Evolutionary conservation across 1,140 invertebrate species (phyloP).

Genomic region (Nebria ingens): DNA sequence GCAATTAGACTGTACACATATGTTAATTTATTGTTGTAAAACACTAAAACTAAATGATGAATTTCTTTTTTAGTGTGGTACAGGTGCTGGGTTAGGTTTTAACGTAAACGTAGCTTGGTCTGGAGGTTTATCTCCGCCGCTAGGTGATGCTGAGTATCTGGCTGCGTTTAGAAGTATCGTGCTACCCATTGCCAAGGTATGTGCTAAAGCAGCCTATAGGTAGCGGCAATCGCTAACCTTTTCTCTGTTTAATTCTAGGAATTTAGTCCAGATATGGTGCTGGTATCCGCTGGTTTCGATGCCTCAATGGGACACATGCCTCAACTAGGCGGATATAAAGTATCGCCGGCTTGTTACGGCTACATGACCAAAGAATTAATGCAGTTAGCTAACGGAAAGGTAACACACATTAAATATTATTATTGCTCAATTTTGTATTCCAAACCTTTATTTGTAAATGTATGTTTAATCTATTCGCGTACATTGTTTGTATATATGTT

Average conservation of each 20-base stretch:
- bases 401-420: slow-evolving; percentile 28
- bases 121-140: slow-evolving; percentile 79
- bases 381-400: slow-evolving; percentile 78
- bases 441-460: slow-evolving; percentile 12
- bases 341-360: slow-evolving; percentile 94
- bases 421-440: slow-evolving; percentile 3
- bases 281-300: slow-evolving; percentile 97
- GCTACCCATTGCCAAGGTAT: slow-evolving; percentile 78
- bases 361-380: slow-evolving; percentile 92
- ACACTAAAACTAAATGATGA: too few species aligned
- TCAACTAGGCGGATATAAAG: slow-evolving; percentile 88
- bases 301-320: slow-evolving; percentile 87
- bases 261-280: slow-evolving; percentile 88
- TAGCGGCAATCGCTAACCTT: too few species aligned
- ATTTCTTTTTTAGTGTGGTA: slow-evolving; percentile 53
- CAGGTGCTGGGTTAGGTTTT: slow-evolving; percentile 83
- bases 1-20: too few species aligned
- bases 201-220: too few species aligned
- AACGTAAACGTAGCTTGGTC: slow-evolving; percentile 97
- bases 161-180: slow-evolving; percentile 91
- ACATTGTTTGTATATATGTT: not conserved
- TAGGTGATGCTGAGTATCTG: slow-evolving; percentile 95
- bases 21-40: too few species aligned
- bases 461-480: not conserved
- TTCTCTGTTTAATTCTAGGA: too few species aligned